Evolutionary conservation across 2,113 vertebrate genomes (phyloP), one percentile per base, ranked within the genome.

Genomic region (Trichomycterus rosablanca): DNA sequence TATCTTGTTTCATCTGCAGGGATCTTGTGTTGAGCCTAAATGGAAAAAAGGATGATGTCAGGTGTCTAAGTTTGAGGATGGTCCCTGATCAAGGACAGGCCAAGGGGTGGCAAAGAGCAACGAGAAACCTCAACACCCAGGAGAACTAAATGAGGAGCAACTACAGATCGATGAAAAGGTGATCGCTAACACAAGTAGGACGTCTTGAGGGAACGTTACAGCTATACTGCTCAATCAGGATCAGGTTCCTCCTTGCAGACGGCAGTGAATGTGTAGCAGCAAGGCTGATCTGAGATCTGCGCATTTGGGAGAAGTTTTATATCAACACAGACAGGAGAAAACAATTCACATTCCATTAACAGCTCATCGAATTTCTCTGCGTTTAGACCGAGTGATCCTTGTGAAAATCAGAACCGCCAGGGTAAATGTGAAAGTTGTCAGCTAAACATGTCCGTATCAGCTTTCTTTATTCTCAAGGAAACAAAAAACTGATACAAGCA

Each of bases 161-260:
- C 83, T 84, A 76, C 85, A 88, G 73, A 88, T 89, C 87, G 79
- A 88, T 83, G 77, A 40, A 51, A 64, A 51, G 72, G 65, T 68
- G 80, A 78, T 82, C 68, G 71, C 57, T 75, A 59, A 60, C 56
- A 64, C 61, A 61, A 66, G 48, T 48, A 50, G 49, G 22, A 39
- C 16, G 57, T 22, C 61, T 68, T 56, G 5, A 40, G 49, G 70
- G 48, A 63, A 46, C 14, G 46, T 40, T 35, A 14, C 22, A 7
- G 61, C 62, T 61, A 39, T 57, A 57, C 52, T 56, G 61, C 52
- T 52, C 43, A 50, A 68, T 44, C 23, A 51, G 58, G 66, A 52
- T 73, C 67, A 63, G 66, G 61, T 73, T 70, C 34, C 23, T 30
- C 52, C 32, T 58, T 45, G 66, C 37, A 46, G 61, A 55, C 5